phyloP scores from a whole-genome alignment of 92 coral and sea anemone genomes.

The Porites divaricata region DNA sequence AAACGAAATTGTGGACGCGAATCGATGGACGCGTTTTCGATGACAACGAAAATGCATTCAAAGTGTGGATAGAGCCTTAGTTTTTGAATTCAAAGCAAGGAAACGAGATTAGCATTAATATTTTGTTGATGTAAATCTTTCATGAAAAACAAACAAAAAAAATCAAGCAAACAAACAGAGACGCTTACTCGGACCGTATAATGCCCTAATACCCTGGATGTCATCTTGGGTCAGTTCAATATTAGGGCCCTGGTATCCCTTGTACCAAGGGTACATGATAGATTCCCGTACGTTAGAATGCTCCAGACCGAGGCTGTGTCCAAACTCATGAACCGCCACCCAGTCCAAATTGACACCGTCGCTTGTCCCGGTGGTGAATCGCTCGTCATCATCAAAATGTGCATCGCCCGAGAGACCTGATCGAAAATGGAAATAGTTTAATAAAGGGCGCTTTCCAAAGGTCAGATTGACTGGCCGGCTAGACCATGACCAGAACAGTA shows the following conservation, averaged over 20 bases:
- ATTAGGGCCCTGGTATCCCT: conserved; percentile 53
- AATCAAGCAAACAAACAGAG: background rate
- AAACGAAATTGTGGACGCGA: no score
- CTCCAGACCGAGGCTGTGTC: conserved; percentile 82
- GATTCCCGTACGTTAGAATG: conserved; percentile 74
- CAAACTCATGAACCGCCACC: conserved; percentile 90
- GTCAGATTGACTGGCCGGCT: no score
- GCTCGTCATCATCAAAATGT: conserved; percentile 70
- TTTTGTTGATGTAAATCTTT: no score
- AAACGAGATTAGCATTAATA: no score
- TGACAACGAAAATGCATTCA: no score
- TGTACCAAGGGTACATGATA: conserved; percentile 90
- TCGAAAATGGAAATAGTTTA: no score
- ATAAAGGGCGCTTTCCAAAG: no score
- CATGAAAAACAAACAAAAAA: background rate
- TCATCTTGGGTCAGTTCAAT: conserved; percentile 73
- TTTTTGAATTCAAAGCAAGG: no score
- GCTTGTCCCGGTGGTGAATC: conserved; percentile 44
- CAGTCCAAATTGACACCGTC: conserved; percentile 79
- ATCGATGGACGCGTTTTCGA: no score
- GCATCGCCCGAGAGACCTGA: conserved; percentile 75
- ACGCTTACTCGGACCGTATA: conserved; percentile 73
- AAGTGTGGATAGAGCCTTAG: no score
- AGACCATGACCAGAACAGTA: no score
- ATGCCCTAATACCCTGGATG: conserved; percentile 57